Conservation (phyloP, 2,888 invertebrate genomes). For the Digitonthophagus gazella region DNA sequence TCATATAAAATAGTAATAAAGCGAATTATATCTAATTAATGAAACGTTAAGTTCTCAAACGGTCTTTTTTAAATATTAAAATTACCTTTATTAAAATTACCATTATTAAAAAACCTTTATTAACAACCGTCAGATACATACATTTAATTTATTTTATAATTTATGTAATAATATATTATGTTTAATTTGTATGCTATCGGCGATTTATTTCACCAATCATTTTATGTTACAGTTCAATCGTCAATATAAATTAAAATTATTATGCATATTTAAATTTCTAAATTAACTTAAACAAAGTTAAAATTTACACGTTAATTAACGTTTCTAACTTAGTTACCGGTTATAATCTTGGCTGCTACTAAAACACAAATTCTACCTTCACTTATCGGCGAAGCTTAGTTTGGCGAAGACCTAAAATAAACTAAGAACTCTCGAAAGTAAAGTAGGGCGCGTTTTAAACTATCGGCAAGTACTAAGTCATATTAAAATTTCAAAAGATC, state of each 20-base stretch:
- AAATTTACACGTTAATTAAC: background rate
- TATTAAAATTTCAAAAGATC: background rate
- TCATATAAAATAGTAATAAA: background rate
- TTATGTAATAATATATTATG: background rate
- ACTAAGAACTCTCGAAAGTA: background rate
- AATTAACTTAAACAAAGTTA: too few relatives aligned
- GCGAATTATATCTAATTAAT: background rate
- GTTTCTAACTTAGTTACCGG: background rate
- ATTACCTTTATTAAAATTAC: background rate
- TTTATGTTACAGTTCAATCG: too few relatives aligned
- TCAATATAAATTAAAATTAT: too few relatives aligned
- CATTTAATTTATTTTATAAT: background rate
- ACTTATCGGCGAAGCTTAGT: background rate
- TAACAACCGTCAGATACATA: background rate
- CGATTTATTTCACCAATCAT: too few relatives aligned
- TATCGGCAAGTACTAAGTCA: background rate
- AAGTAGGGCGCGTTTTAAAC: background rate
- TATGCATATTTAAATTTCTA: too few relatives aligned
- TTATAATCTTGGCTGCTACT: background rate
- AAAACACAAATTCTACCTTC: background rate
- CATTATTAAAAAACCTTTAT: background rate
- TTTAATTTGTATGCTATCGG: too few relatives aligned
- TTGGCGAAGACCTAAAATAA: background rate
- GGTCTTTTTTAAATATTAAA: too few relatives aligned
- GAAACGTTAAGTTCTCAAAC: background rate